Evolutionary conservation across 2,797 vertebrate species (phyloP), one percentile per base, ranked within the genome.

Genomic region (Chromis chromis): DNA sequence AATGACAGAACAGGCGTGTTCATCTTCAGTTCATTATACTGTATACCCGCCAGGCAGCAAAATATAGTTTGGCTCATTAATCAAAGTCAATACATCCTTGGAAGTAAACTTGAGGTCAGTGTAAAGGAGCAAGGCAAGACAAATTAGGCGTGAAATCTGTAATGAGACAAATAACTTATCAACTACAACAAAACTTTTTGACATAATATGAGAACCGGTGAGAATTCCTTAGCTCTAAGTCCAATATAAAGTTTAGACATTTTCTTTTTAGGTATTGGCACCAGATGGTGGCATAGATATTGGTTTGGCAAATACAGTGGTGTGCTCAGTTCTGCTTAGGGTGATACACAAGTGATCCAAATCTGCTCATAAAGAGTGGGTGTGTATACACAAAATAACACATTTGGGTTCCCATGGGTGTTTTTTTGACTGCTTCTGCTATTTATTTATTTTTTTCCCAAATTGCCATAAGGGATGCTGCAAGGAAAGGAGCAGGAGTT

Each of bases 61-160:
- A 64, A 77, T 48, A 73, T 27, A 17, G 40, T 76, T 67, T 55
- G 72, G 73, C 82, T 84, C 84, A 89, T 88, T 86, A 89, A 88
- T 91, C 86, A 88, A 83, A 83, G 78, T 86, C 79, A 87, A 73
- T 72, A 65, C 74, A 78, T 84, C 79, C 79, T 83, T 84, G 81
- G 72, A 76, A 80, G 79, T 74, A 83, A 84, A 87, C 73, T 67
- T 70, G 83, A 83, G 81, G 84, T 89, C 62, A 19, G 50, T 42
- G 67, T 67, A 65, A 55, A 74, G 50, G 79, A 88, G 74, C 79
- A 72, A 62, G 33, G 49, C 36, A 74, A 74, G 58, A 81, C 78
- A 85, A 88, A 89, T 86, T 86, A 89, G 75, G 74, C 81, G 58
- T 81, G 70, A 78, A 84, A 85, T 71, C 63, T 64, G 39, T 81